Evolutionary conservation across 2,113 vertebrate species (phyloP).

Genomic region (Paradisaea rubra): DNA sequence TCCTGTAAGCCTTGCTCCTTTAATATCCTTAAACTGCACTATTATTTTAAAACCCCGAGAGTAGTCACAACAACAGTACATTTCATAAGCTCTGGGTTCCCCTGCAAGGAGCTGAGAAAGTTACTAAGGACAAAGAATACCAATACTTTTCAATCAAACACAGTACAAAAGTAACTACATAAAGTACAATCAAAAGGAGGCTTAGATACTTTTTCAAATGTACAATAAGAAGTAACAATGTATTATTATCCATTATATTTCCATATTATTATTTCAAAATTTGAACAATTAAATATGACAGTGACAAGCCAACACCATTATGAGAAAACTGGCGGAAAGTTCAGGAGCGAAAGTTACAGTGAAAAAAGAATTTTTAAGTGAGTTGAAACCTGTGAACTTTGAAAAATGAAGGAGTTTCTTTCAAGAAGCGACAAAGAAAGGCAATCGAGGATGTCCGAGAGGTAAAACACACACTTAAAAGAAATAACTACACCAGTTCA

Average conservation of each 20-base stretch:
- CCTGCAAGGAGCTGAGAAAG: neutral
- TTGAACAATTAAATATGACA: neutral
- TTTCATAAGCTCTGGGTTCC: neutral
- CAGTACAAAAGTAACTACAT: neutral
- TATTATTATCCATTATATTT: neutral
- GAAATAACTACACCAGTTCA: neutral
- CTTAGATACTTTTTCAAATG: neutral
- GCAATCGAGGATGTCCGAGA: neutral
- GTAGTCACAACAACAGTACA: neutral
- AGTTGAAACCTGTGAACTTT: neutral
- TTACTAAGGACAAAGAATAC: neutral
- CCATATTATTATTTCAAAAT: neutral
- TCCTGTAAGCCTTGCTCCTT: neutral
- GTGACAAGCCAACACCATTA: neutral
- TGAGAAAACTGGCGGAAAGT: neutral
- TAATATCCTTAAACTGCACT: neutral
- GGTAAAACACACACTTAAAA: neutral
- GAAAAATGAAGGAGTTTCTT: neutral
- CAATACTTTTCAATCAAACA: neutral
- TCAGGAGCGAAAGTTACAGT: neutral
- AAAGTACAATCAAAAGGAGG: neutral
- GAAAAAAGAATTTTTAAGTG: neutral
- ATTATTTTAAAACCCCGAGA: neutral
- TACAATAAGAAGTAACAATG: neutral
- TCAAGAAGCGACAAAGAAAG: neutral